Evolutionary conservation across 2,113 vertebrate genomes (phyloP).

Genomic region (Carassius gibelio): DNA sequence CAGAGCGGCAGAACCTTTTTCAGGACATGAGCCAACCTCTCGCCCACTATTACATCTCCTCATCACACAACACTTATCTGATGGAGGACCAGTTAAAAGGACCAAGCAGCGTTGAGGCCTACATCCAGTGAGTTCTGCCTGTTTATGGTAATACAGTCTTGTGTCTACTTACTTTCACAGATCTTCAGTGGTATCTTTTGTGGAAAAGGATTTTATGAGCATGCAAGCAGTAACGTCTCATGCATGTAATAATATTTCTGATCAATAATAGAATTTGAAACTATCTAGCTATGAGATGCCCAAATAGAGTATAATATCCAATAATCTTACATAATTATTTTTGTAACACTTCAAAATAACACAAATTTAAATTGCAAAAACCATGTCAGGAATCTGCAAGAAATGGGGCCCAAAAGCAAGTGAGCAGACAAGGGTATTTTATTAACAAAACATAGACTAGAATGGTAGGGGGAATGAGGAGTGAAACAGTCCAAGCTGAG

Average conservation of each 20-base stretch:
- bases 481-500: too few relatives aligned
- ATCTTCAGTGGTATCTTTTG: not conserved
- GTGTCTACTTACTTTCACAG: not conserved
- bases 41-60: constrained; percentile 93
- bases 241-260: not conserved
- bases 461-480: too few relatives aligned
- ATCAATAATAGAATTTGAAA: not conserved
- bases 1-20: constrained; percentile 69
- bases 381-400: too few relatives aligned
- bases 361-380: too few relatives aligned
- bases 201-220: not conserved
- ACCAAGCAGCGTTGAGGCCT: constrained; percentile 93
- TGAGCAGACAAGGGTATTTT: too few relatives aligned
- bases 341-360: too few relatives aligned
- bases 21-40: constrained; percentile 93
- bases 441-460: too few relatives aligned
- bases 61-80: constrained; percentile 96
- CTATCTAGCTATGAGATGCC: not conserved
- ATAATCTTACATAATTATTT: too few relatives aligned
- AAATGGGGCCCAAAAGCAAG: too few relatives aligned
- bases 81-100: constrained; percentile 91
- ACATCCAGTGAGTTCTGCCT: constrained; percentile 82
- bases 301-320: not conserved
- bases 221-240: not conserved
- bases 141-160: not conserved